Conservation (phyloP, 2,797 vertebrate species). For the Distichodus sexfasciatus region DNA sequence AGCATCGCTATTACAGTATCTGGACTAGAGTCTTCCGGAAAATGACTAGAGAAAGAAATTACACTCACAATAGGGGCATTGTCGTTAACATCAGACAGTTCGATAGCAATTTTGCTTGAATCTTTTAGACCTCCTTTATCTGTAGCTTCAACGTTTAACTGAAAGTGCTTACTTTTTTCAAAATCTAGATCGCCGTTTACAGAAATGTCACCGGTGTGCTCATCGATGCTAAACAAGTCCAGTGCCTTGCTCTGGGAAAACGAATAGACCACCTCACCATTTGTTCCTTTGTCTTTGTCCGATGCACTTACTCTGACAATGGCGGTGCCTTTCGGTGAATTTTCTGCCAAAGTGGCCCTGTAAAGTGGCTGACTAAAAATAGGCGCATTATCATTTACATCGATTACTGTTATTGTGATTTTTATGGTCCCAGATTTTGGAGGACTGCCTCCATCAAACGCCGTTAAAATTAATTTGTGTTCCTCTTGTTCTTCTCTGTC, state of each 20-base stretch:
- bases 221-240: slow-evolving; percentile 51
- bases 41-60: slow-evolving; percentile 41
- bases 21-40: slow-evolving; percentile 35
- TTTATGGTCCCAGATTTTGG: slow-evolving; percentile 32
- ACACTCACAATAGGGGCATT: slow-evolving; percentile 43
- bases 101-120: slow-evolving; percentile 40
- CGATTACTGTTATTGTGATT: slow-evolving; percentile 60
- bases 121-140: slow-evolving; percentile 22
- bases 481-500: slow-evolving; percentile 45
- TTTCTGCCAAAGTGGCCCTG: slow-evolving; percentile 55
- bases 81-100: slow-evolving; percentile 48
- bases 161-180: slow-evolving; percentile 56
- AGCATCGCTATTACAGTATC: slow-evolving; percentile 45
- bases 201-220: slow-evolving; percentile 35
- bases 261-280: slow-evolving; percentile 59
- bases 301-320: slow-evolving; percentile 58
- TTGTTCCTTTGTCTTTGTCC: slow-evolving; percentile 58
- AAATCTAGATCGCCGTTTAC: slow-evolving; percentile 57
- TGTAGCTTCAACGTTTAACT: slow-evolving; percentile 58
- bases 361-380: slow-evolving; percentile 59
- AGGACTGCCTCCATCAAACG: slow-evolving; percentile 45
- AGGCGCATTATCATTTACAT: slow-evolving; percentile 67
- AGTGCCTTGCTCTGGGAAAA: slow-evolving; percentile 59
- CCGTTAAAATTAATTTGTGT: slow-evolving; percentile 42
- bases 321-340: slow-evolving; percentile 43